phyloP scores from a whole-genome alignment of 2,113 vertebrate genomes.

The Edolisoma coerulescens region DNA sequence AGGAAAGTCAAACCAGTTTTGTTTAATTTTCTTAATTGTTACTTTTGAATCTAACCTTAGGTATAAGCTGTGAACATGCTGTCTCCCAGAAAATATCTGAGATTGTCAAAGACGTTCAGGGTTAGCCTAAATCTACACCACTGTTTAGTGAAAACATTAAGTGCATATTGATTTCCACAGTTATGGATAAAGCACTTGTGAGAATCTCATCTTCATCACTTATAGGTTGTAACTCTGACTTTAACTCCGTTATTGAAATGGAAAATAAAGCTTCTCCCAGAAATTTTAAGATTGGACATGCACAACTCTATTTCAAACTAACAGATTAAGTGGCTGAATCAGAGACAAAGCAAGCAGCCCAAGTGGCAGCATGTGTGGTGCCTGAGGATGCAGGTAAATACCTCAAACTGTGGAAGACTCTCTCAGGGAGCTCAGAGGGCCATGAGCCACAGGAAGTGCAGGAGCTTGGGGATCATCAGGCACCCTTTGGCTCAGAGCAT shows the following conservation, averaged over 20 bases:
- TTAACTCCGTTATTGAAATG: background rate
- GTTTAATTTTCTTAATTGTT: background rate
- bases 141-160: background rate
- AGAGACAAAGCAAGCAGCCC: background rate
- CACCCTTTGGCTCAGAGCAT: accelerated
- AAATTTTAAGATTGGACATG: background rate
- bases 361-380: accelerated
- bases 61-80: background rate
- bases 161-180: background rate
- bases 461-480: accelerated
- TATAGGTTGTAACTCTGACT: background rate
- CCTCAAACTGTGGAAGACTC: background rate
- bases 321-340: background rate
- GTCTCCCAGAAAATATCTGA: background rate
- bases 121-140: background rate
- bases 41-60: background rate
- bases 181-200: background rate
- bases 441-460: background rate
- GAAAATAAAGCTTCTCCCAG: background rate
- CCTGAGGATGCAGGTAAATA: background rate
- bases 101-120: background rate
- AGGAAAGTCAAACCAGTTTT: background rate
- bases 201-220: background rate
- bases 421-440: accelerated
- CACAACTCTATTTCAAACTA: background rate